phyloP scores from a whole-genome alignment of 1,140 invertebrate species.

The Drosophila lini region DNA sequence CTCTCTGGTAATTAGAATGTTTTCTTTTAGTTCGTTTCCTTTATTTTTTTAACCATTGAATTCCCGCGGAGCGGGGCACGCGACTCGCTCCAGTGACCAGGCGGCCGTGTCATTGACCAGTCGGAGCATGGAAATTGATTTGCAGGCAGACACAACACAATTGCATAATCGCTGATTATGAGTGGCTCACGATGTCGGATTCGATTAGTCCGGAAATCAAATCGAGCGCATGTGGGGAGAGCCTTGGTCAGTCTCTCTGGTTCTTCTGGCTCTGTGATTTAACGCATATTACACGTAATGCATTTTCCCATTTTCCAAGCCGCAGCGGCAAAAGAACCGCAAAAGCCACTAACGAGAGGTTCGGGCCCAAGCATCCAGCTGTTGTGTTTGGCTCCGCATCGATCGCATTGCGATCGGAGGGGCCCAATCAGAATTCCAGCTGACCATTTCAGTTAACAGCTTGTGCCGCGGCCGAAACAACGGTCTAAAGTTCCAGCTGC shows the following conservation, averaged over 20 bases:
- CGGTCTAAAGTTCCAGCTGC: slow-evolving; percentile 36
- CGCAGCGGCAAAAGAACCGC: slow-evolving; percentile 49
- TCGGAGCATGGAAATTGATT: slow-evolving; percentile 64
- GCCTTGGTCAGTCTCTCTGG: background rate
- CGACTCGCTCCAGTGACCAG: slow-evolving; percentile 30
- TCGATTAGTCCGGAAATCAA: slow-evolving; percentile 65
- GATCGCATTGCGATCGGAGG: slow-evolving; percentile 55
- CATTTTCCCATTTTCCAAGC: slow-evolving; percentile 77
- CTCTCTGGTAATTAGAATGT: slow-evolving; percentile 44
- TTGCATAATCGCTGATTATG: slow-evolving; percentile 69
- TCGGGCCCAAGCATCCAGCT: slow-evolving; percentile 30
- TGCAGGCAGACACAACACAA: slow-evolving; percentile 50
- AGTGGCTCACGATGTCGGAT: slow-evolving; percentile 50
- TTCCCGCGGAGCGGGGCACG: slow-evolving; percentile 25
- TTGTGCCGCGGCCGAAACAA: slow-evolving; percentile 26
- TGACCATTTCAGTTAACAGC: slow-evolving; percentile 52
- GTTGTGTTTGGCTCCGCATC: slow-evolving; percentile 46
- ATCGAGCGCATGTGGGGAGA: slow-evolving; percentile 35
- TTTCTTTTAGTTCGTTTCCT: background rate
- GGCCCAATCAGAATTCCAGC: slow-evolving; percentile 50
- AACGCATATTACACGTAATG: slow-evolving; percentile 79
- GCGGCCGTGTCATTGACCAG: slow-evolving; percentile 47
- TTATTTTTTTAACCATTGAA: background rate
- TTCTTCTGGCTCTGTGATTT: slow-evolving; percentile 53
- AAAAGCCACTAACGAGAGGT: slow-evolving; percentile 66